phyloP scores from a whole-genome alignment of 2,113 vertebrate species.

The Porphyrio hochstetteri region DNA sequence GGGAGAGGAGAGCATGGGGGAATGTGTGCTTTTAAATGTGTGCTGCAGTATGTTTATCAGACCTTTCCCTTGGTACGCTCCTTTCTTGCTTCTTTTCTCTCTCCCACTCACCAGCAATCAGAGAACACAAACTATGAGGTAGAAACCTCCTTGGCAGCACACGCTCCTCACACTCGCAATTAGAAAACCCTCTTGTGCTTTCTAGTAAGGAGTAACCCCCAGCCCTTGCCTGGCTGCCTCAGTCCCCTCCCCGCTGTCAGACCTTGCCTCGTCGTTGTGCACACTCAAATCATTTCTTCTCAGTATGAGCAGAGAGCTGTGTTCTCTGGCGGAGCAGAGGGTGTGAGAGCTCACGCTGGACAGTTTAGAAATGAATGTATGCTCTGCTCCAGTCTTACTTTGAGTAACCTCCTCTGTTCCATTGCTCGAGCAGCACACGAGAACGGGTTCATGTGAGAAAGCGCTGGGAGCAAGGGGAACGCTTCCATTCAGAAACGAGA shows the following conservation, averaged over 20 bases:
- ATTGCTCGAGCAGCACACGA: not conserved
- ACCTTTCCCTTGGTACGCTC: not conserved
- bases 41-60: not conserved
- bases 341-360: not conserved
- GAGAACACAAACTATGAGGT: rapidly evolving
- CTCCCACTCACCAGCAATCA: not conserved
- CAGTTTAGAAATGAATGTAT: not conserved
- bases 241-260: not conserved
- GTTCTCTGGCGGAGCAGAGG: not conserved
- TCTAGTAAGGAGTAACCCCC: not conserved
- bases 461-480: rapidly evolving
- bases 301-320: not conserved
- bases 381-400: not conserved
- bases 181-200: not conserved
- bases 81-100: not conserved
- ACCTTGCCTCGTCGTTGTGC: not conserved
- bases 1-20: no score
- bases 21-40: not conserved
- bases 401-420: not conserved
- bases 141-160: not conserved
- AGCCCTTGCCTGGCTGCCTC: not conserved
- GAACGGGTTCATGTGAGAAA: not conserved
- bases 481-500: not conserved
- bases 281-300: not conserved
- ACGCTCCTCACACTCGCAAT: not conserved